Evolutionary conservation across 2,797 vertebrate species (phyloP), one percentile per base, ranked within the genome.

Genomic region (Acipenser ruthenus): DNA sequence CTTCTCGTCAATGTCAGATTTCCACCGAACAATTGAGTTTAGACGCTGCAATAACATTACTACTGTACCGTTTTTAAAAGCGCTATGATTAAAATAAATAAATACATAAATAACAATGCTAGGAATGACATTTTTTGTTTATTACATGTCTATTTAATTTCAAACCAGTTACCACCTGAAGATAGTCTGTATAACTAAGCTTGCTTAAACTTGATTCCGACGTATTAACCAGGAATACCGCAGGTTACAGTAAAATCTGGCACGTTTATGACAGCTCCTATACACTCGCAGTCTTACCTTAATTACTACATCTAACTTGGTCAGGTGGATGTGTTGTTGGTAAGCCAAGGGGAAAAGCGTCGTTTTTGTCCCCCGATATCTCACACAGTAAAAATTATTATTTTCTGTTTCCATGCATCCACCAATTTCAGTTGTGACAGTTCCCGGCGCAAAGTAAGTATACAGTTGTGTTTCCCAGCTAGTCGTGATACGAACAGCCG

Each of bases 261-360:
- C 37, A 37, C 37, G 37, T 37, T 37, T 37, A 37, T 37, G 37
- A 37, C 37, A 37, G 37, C 37, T 37, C 37, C 37, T 37, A 37
- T 37, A 37, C 37, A 37, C 37, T 37, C 3, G 37, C 67, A 50
- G 68, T 72, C 87, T 89, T 87, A 90, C 90, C 89, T 89, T 87
- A 83, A 89, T 84, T 82, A 87, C 83, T 85, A 88, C 88, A 91
- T 90, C 84, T 87, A 84, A 85, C 81, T 83, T 83, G 86, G 86
- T 87, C 86, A 87, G 88, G 84, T 88, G 85, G 81, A 80, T 79
- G 84, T 86, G 82, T 88, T 84, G 86, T 87, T 82, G 84, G 81
- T 83, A 81, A 85, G 83, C 85, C 37, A 37, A 37, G 37, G 37
- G 37, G 71, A 74, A 73, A 73, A 74, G 37, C 37, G 37, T 37